Evolutionary conservation across 2,797 vertebrate genomes (phyloP).

Genomic region (Fistularia tabacaria): DNA sequence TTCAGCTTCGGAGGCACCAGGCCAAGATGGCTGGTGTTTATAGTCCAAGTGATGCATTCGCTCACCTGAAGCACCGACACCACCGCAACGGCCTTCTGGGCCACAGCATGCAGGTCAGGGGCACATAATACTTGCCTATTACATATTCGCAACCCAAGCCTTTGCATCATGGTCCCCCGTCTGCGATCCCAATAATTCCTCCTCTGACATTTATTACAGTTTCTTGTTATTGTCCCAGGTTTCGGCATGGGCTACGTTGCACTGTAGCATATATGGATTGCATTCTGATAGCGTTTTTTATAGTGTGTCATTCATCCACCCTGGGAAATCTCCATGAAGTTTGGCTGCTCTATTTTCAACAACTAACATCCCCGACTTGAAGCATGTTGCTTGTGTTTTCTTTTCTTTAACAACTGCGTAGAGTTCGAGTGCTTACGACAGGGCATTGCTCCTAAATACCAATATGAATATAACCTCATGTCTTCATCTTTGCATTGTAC

Average conservation of each 20-base stretch:
- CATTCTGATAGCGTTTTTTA: conserved; percentile 20
- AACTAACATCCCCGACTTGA: conserved; percentile 20
- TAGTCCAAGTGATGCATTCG: conserved; percentile 85
- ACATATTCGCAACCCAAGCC: conserved; percentile 61
- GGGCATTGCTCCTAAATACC: conserved; percentile 1
- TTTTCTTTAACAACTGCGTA: conserved; percentile 3
- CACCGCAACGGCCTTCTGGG: conserved; percentile 84
- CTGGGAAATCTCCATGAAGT: conserved; percentile 1
- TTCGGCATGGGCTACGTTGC: conserved; percentile 53
- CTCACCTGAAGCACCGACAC: conserved; percentile 88
- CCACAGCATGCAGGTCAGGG: conserved; percentile 92
- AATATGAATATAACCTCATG: too few relatives aligned
- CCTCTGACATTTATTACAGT: conserved; percentile 52
- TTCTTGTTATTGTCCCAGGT: conserved; percentile 41
- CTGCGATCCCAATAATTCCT: conserved; percentile 48
- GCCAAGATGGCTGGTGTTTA: conserved; percentile 91
- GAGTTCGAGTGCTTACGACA: background rate
- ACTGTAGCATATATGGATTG: conserved; percentile 23
- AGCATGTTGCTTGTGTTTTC: conserved; percentile 65
- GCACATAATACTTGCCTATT: conserved; percentile 43
- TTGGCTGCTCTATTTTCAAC: conserved; percentile 10
- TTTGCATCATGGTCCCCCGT: conserved; percentile 63
- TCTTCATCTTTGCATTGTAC: too few relatives aligned
- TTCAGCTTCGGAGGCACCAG: conserved; percentile 96
- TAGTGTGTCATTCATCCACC: conserved; percentile 14